Evolutionary conservation across 2,113 vertebrate genomes (phyloP).

Genomic region (Rhinichthys klamathensis): DNA sequence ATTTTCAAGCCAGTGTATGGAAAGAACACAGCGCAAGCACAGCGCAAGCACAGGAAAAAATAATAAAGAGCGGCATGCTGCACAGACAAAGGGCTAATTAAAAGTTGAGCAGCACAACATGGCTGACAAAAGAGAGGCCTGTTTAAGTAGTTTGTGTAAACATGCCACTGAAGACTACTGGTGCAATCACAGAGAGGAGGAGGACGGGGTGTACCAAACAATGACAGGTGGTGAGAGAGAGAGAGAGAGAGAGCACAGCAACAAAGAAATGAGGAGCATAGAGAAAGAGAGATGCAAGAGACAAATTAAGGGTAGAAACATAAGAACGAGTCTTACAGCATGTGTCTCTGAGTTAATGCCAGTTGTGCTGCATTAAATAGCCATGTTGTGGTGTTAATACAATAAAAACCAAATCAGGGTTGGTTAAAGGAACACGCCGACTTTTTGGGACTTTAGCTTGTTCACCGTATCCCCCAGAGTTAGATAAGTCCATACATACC

Average conservation of each 20-base stretch:
- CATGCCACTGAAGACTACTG: constrained; percentile 33
- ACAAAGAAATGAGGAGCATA: too few relatives aligned
- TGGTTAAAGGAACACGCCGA: too few relatives aligned
- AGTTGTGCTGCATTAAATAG: not conserved
- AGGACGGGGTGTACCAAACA: not conserved
- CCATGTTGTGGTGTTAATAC: too few relatives aligned
- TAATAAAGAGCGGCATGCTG: not conserved
- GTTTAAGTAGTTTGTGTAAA: constrained; percentile 52
- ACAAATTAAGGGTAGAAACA: not conserved
- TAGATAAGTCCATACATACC: too few relatives aligned
- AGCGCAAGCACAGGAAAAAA: not conserved
- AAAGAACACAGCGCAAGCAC: not conserved
- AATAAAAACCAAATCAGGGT: too few relatives aligned
- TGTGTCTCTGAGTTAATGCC: not conserved
- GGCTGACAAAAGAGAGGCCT: constrained; percentile 30
- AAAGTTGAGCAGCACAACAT: constrained; percentile 39
- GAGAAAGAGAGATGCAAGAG: not conserved
- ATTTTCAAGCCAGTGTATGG: constrained; percentile 40
- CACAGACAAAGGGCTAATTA: constrained; percentile 54
- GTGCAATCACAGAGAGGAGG: not conserved
- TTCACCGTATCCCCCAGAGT: too few relatives aligned
- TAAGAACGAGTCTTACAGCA: constrained; percentile 1
- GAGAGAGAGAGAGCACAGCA: constrained; percentile 23
- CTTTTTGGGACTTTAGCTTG: too few relatives aligned
- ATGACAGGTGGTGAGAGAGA: constrained; percentile 33